Evolutionary conservation across 2,888 invertebrate genomes (phyloP).

Genomic region (Cyrtodaria siliqua): DNA sequence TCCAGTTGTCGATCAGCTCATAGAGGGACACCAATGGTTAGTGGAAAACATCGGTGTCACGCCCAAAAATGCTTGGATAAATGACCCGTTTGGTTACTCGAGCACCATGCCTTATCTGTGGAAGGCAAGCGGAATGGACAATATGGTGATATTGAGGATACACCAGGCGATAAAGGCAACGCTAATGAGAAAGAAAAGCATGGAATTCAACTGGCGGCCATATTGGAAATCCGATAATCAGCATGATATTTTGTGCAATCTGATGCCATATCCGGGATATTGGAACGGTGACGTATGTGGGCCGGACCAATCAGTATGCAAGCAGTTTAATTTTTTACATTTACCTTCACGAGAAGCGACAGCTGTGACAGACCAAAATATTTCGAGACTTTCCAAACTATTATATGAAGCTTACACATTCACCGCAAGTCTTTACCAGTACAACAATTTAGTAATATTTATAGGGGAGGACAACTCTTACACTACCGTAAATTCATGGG

Average conservation of each 20-base stretch:
- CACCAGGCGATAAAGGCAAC: constrained; percentile 93
- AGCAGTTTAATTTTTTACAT: constrained; percentile 89
- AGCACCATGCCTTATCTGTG: constrained; percentile 83
- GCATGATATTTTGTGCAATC: constrained; percentile 92
- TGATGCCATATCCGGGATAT: constrained; percentile 98
- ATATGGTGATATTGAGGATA: constrained; percentile 84
- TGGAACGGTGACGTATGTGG: constrained; percentile 98
- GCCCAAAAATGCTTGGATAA: constrained; percentile 84
- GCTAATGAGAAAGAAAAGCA: constrained; percentile 92
- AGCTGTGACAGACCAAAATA: constrained; percentile 88
- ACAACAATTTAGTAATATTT: constrained; percentile 97
- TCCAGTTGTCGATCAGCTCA: constrained; percentile 83
- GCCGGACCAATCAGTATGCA: constrained; percentile 92
- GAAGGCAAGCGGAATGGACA: constrained; percentile 81
- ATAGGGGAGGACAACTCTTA: constrained; percentile 98
- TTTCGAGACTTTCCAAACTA: constrained; percentile 93
- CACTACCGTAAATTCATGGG: constrained; percentile 95
- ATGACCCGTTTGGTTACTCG: constrained; percentile 85
- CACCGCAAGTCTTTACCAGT: constrained; percentile 95
- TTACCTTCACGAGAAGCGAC: constrained; percentile 88
- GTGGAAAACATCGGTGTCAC: constrained; percentile 87
- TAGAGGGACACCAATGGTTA: constrained; percentile 85
- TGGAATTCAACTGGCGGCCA: constrained; percentile 97
- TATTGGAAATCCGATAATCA: constrained; percentile 87
- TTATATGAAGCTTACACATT: constrained; percentile 95